Evolutionary conservation across 2,888 invertebrate genomes (phyloP).

Genomic region (Nomada hirtipes): DNA sequence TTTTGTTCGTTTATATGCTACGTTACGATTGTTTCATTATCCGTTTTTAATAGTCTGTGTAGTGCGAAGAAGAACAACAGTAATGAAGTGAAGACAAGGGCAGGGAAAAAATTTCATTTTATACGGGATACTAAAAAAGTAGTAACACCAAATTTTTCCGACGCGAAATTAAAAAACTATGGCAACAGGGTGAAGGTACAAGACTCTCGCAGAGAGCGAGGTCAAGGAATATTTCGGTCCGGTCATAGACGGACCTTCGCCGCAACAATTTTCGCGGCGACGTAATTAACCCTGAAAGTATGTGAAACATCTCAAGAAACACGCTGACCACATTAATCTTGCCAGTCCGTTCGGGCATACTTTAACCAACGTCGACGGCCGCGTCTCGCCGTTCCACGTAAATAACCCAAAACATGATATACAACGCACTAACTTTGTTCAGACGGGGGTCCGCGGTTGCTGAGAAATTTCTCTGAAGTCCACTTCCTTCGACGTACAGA

Average conservation of each 20-base stretch:
- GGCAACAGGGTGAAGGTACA: background rate
- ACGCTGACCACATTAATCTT: conserved; percentile 81
- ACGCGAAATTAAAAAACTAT: background rate
- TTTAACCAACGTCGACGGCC: conserved; percentile 58
- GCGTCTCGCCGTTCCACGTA: conserved; percentile 15
- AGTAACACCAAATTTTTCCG: background rate
- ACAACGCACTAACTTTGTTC: conserved; percentile 1
- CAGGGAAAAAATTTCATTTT: background rate
- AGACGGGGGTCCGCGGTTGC: background rate
- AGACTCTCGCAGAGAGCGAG: background rate
- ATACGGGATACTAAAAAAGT: background rate
- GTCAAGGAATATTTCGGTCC: conserved; percentile 29
- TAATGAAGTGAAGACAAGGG: background rate
- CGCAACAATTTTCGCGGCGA: conserved; percentile 74
- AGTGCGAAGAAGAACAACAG: background rate
- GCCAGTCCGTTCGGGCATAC: conserved; percentile 73
- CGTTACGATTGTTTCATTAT: background rate
- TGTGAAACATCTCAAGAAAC: conserved; percentile 81
- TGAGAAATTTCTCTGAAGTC: conserved; percentile 11
- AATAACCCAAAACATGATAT: conserved; percentile 40
- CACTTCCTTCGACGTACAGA: background rate
- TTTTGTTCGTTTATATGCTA: background rate
- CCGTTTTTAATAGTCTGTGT: background rate
- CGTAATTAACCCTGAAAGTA: conserved; percentile 81
- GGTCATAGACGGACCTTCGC: conserved; percentile 6